Evolutionary conservation across 2,113 vertebrate genomes (phyloP).

Genomic region (Gymnorhina tibicen): DNA sequence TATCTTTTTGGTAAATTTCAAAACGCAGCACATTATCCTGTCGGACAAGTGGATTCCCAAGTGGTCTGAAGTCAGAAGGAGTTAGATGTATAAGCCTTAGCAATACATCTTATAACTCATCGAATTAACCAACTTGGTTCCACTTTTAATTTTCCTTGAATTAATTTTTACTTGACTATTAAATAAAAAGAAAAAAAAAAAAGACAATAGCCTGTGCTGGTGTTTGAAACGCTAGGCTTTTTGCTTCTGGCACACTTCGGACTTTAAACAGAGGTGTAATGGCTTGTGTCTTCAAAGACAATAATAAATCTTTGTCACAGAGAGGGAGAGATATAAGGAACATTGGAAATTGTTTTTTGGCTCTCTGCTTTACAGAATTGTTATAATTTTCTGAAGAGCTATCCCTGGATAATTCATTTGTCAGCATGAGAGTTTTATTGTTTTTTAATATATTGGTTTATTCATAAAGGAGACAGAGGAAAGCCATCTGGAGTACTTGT

Average conservation of each 20-base stretch:
- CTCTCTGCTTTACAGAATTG: background rate
- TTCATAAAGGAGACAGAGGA: background rate
- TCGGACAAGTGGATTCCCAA: background rate
- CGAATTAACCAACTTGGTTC: background rate
- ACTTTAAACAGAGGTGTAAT: background rate
- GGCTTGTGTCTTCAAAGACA: background rate
- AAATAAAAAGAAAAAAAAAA: background rate
- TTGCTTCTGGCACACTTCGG: background rate
- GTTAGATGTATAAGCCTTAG: background rate
- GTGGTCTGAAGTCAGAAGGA: background rate
- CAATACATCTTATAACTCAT: background rate
- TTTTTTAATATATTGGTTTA: background rate
- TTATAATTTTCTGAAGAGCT: background rate
- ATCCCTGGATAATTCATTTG: constrained; percentile 4
- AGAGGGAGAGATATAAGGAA: background rate
- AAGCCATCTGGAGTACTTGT: background rate
- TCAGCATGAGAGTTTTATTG: constrained; percentile 22
- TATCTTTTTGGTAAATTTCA: background rate
- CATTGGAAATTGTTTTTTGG: background rate
- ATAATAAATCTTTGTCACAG: background rate
- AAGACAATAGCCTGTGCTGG: background rate
- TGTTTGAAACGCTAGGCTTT: background rate
- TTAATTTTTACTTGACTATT: background rate
- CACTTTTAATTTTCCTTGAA: background rate
- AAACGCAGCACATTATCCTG: background rate